Percentiles rank a stretch among this genome's conserved stretches.
Conservation (phyloP, 2,113 vertebrate genomes). For the Delphinapterus leucas region DNA sequence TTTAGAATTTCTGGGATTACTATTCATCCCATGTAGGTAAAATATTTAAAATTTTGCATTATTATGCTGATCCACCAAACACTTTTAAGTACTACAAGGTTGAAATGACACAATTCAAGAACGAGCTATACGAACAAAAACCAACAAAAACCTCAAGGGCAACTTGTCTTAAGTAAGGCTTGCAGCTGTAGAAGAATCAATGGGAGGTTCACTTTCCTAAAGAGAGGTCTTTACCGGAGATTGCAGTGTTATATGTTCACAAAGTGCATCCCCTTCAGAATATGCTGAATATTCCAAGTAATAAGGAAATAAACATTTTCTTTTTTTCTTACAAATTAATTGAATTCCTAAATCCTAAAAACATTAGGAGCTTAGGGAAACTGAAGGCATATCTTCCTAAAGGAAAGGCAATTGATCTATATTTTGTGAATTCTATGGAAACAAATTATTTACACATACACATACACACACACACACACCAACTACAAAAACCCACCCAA, state of each 20-base stretch:
- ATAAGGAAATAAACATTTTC: not conserved
- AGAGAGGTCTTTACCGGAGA: not conserved
- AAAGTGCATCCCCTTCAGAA: not conserved
- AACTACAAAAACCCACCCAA: not conserved
- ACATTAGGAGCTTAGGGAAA: not conserved
- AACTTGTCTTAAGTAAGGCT: not conserved
- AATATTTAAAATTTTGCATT: conserved; percentile 19
- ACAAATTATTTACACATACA: not conserved
- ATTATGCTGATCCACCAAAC: not conserved
- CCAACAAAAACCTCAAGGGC: not conserved
- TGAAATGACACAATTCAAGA: conserved; percentile 32
- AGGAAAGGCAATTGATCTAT: not conserved
- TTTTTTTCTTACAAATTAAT: not conserved
- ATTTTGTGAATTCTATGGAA: not conserved
- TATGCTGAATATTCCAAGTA: not conserved
- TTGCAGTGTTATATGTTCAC: not conserved
- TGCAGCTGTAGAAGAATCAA: not conserved
- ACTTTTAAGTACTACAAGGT: not conserved
- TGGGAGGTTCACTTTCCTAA: not conserved
- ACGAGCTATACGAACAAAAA: conserved; percentile 36
- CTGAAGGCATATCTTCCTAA: not conserved
- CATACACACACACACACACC: not conserved
- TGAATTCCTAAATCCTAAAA: not conserved
- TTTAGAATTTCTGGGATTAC: conserved; percentile 5
- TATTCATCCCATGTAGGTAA: not conserved